Evolutionary conservation across 35 echinoderm and acorn worm species (phyloP).

Genomic region (Patiria miniata): DNA sequence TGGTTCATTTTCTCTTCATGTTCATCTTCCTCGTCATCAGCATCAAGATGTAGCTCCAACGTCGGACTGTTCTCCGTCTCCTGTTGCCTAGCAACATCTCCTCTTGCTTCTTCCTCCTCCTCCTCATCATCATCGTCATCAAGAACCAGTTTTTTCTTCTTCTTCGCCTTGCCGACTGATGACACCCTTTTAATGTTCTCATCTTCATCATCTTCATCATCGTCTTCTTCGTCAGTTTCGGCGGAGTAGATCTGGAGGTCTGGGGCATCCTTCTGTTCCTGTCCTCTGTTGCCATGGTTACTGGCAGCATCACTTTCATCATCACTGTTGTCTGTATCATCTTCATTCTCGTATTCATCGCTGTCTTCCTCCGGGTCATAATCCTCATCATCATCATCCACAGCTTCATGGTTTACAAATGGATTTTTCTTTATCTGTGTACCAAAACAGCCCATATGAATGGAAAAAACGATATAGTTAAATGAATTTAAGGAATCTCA

Average conservation of each 20-base stretch:
- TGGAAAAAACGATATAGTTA: not conserved
- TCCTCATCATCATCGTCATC: constrained; percentile 75
- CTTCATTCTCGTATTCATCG: not conserved
- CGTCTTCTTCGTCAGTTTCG: constrained; percentile 1
- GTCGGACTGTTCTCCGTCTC: not conserved
- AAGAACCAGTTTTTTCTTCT: constrained; percentile 45
- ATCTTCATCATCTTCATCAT: constrained; percentile 43
- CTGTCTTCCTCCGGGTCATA: constrained; percentile 13
- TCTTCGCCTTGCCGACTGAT: constrained; percentile 34
- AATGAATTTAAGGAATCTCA: too few relatives aligned
- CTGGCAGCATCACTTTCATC: constrained; percentile 40
- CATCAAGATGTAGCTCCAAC: constrained; percentile 3
- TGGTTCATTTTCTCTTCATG: not conserved
- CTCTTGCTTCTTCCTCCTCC: constrained; percentile 24
- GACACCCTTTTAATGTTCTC: constrained; percentile 27
- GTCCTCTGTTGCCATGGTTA: constrained; percentile 24
- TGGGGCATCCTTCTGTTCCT: constrained; percentile 58
- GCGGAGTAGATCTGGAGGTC: not conserved
- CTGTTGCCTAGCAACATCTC: not conserved
- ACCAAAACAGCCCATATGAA: not conserved
- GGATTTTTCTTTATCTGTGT: not conserved
- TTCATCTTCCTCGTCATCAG: constrained; percentile 11
- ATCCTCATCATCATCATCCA: constrained; percentile 42
- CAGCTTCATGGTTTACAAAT: constrained; percentile 1
- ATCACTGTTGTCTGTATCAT: constrained; percentile 24